phyloP scores from a whole-genome alignment of 2,113 vertebrate genomes.

The Boleophthalmus pectinirostris region DNA sequence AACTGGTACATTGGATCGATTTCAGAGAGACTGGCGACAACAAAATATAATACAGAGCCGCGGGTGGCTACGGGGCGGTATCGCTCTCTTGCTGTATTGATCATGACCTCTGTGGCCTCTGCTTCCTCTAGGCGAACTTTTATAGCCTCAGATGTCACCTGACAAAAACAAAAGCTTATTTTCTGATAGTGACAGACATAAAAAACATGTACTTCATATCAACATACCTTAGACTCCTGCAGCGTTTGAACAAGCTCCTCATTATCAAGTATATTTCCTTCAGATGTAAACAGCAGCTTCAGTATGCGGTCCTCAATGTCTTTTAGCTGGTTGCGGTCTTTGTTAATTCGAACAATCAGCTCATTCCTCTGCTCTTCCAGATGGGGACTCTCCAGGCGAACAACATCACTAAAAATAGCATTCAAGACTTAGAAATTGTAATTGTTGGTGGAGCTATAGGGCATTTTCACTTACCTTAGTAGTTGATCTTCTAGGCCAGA shows the following conservation, averaged over 20 bases:
- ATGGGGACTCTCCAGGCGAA: slow-evolving; percentile 82
- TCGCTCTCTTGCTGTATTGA: slow-evolving; percentile 76
- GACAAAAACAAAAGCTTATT: neutral
- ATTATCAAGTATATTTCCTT: slow-evolving; percentile 84
- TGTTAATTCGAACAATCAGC: slow-evolving; percentile 79
- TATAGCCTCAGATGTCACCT: slow-evolving; percentile 81
- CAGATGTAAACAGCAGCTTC: slow-evolving; percentile 80
- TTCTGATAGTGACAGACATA: neutral
- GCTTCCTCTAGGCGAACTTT: slow-evolving; percentile 78
- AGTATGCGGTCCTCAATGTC: slow-evolving; percentile 82
- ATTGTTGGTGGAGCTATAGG: neutral
- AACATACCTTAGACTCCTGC: slow-evolving; percentile 80
- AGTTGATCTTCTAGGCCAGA: slow-evolving; percentile 88
- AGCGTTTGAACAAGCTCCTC: slow-evolving; percentile 82
- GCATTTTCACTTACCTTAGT: slow-evolving; percentile 77
- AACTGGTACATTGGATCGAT: slow-evolving; percentile 86
- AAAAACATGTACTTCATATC: neutral
- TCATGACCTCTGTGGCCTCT: slow-evolving; percentile 80
- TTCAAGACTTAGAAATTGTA: neutral
- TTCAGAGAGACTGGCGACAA: slow-evolving; percentile 82
- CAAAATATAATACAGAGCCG: slow-evolving; percentile 81
- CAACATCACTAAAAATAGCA: slow-evolving; percentile 72
- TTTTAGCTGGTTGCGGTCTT: slow-evolving; percentile 83
- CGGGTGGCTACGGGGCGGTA: slow-evolving; percentile 78
- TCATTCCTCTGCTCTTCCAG: slow-evolving; percentile 81